Percentiles rank a stretch among this genome's conserved stretches.
These are phyloP conservation scores for Vanessa cardui DNA, from an alignment of 2,888 invertebrate genomes.

Conservation along the genomic window DNA sequence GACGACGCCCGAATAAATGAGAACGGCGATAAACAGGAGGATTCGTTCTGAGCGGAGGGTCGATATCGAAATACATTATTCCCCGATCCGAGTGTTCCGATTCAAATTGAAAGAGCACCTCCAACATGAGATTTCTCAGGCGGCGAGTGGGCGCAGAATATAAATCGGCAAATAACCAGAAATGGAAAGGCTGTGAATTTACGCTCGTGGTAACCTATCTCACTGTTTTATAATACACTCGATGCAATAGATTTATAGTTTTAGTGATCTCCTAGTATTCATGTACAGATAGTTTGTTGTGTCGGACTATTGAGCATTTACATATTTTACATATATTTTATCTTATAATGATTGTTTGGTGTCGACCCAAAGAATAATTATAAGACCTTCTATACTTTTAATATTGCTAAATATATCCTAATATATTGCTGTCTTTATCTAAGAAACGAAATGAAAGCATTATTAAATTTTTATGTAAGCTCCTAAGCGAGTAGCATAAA, in stretches of 20 bases:
- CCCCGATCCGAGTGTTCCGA: slow-evolving; percentile 83
- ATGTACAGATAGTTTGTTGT: background rate
- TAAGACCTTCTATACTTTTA: no score
- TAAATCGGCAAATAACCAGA: slow-evolving; percentile 82
- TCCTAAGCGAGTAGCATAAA: slow-evolving; percentile 25
- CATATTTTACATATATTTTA: no score
- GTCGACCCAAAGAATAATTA: no score
- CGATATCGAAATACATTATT: slow-evolving; percentile 83
- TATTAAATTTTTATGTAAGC: slow-evolving; percentile 13
- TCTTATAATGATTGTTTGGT: no score
- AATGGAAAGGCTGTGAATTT: slow-evolving; percentile 79
- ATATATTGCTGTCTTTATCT: no score
- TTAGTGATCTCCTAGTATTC: background rate
- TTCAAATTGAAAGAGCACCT: slow-evolving; percentile 84
- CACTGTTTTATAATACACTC: slow-evolving; percentile 25
- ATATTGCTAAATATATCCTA: no score
- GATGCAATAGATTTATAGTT: slow-evolving; percentile 1
- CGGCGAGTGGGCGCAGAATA: slow-evolving; percentile 82
- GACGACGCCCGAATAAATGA: slow-evolving; percentile 82
- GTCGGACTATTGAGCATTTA: background rate
- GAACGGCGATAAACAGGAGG: slow-evolving; percentile 81
- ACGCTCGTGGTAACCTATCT: slow-evolving; percentile 70
- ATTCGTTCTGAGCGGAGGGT: slow-evolving; percentile 78
- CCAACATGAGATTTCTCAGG: slow-evolving; percentile 82
- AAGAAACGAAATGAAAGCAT: background rate